A percentile compares a stretch with the other conserved stretches of the same genome.
phyloP scores from a whole-genome alignment of 2,797 vertebrate species.

The Botia kubotai region DNA sequence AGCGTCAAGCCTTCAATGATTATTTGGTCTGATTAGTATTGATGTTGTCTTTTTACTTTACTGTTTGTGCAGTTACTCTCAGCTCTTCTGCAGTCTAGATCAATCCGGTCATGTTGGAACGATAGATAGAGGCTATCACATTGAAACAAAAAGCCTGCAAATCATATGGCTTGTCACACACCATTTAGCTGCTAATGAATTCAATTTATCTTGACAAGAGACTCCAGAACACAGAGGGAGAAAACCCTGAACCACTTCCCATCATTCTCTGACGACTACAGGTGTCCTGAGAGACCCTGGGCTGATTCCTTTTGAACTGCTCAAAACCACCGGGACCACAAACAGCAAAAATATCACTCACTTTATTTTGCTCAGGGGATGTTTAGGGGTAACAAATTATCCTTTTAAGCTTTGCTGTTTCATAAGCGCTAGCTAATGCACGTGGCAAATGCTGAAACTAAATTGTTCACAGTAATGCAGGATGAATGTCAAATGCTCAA shows the following conservation, averaged over 20 bases:
- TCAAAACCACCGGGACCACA: conserved; percentile 67
- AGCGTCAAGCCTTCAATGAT: background rate
- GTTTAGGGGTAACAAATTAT: conserved; percentile 75
- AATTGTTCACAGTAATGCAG: conserved; percentile 48
- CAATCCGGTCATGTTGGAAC: conserved; percentile 39
- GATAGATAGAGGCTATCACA: conserved; percentile 55
- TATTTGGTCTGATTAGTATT: conserved; percentile 36
- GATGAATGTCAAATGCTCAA: conserved; percentile 41
- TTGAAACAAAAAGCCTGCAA: conserved; percentile 53
- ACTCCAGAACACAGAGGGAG: conserved; percentile 48
- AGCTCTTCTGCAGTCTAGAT: conserved; percentile 48
- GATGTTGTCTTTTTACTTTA: conserved; percentile 14
- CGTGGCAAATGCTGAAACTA: conserved; percentile 57
- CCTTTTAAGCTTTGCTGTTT: conserved; percentile 70
- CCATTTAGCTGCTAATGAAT: conserved; percentile 61
- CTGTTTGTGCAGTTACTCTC: conserved; percentile 38
- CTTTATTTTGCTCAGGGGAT: conserved; percentile 63
- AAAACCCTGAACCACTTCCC: conserved; percentile 27
- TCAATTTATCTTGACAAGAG: conserved; percentile 59
- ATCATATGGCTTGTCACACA: conserved; percentile 56
- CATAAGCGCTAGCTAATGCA: conserved; percentile 73
- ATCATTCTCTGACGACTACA: conserved; percentile 53
- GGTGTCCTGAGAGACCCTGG: conserved; percentile 56
- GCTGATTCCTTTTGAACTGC: conserved; percentile 56
- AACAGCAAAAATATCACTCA: conserved; percentile 70